phyloP scores from a whole-genome alignment of 2,888 invertebrate genomes.

The Athrips mouffetella region DNA sequence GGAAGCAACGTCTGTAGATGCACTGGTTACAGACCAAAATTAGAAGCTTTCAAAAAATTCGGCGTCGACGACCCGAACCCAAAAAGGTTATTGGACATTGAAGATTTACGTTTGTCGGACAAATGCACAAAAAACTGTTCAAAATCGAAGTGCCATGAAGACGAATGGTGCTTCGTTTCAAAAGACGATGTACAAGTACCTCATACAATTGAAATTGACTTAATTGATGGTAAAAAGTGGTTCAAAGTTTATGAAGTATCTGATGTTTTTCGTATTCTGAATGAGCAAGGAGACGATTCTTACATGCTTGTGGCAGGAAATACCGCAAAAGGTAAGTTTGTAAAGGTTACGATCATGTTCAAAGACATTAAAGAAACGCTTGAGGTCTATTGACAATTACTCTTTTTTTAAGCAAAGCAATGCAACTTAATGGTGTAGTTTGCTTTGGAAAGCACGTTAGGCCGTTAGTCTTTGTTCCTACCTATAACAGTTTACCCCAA shows the following conservation, averaged over 20 bases:
- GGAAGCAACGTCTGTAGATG: conserved; percentile 89
- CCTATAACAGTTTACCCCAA: too few relatives aligned
- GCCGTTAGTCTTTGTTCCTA: too few relatives aligned
- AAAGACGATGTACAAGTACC: conserved; percentile 28
- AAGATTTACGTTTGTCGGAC: conserved; percentile 47
- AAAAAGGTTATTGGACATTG: conserved; percentile 49
- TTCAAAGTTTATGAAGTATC: conserved; percentile 64
- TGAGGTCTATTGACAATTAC: too few relatives aligned
- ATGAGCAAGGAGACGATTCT: conserved; percentile 43
- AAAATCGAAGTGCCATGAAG: conserved; percentile 24
- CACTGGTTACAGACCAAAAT: conserved; percentile 86
- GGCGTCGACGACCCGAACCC: conserved; percentile 72
- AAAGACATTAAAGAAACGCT: too few relatives aligned
- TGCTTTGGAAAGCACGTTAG: too few relatives aligned
- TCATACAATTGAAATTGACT: conserved; percentile 29
- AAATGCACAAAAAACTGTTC: not conserved
- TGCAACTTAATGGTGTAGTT: too few relatives aligned
- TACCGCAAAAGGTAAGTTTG: conserved; percentile 81
- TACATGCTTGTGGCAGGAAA: conserved; percentile 83
- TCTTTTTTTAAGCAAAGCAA: too few relatives aligned
- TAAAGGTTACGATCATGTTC: too few relatives aligned
- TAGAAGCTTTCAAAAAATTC: conserved; percentile 87
- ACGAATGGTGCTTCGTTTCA: conserved; percentile 40
- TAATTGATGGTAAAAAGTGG: conserved; percentile 62
- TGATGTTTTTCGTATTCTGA: conserved; percentile 64